A percentile compares a stretch with the other conserved stretches of the same genome.
Conservation (phyloP, 1,140 invertebrate genomes). For the Hylaeus volcanicus region DNA sequence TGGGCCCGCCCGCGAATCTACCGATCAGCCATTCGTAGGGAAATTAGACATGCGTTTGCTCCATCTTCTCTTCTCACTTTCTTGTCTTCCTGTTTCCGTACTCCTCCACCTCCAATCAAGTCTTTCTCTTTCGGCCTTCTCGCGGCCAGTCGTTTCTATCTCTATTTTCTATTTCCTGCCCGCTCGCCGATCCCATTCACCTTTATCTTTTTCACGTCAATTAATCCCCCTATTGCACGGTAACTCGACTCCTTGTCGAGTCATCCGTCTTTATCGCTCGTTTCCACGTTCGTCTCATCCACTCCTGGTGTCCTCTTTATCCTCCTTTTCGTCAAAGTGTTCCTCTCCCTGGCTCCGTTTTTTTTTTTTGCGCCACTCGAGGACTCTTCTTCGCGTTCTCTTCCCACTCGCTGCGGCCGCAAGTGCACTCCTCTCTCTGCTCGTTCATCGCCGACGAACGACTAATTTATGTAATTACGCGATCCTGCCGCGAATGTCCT, state of each 20-base stretch:
- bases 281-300: neutral
- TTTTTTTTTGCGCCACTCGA: constrained; percentile 5
- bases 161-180: constrained; percentile 23
- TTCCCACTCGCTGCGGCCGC: neutral
- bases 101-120: neutral
- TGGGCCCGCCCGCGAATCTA: constrained; percentile 61
- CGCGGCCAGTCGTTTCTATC: neutral
- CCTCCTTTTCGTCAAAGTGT: neutral
- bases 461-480: constrained; percentile 75
- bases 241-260: neutral
- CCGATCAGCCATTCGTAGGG: constrained; percentile 71
- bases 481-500: constrained; percentile 51
- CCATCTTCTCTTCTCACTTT: constrained; percentile 33
- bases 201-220: constrained; percentile 15
- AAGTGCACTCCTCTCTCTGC: constrained; percentile 22
- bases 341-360: neutral
- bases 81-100: constrained; percentile 24
- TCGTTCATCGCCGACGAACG: constrained; percentile 37
- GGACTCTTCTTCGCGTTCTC: constrained; percentile 18
- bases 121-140: neutral
- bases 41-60: constrained; percentile 71
- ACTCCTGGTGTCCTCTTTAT: too few relatives aligned
- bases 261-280: constrained; percentile 28
- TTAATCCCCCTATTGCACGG: constrained; percentile 14
- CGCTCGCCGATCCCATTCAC: constrained; percentile 28